These are phyloP conservation scores for Galbula dea DNA, from an alignment of 2,113 vertebrate species.

Conservation along the genomic window DNA sequence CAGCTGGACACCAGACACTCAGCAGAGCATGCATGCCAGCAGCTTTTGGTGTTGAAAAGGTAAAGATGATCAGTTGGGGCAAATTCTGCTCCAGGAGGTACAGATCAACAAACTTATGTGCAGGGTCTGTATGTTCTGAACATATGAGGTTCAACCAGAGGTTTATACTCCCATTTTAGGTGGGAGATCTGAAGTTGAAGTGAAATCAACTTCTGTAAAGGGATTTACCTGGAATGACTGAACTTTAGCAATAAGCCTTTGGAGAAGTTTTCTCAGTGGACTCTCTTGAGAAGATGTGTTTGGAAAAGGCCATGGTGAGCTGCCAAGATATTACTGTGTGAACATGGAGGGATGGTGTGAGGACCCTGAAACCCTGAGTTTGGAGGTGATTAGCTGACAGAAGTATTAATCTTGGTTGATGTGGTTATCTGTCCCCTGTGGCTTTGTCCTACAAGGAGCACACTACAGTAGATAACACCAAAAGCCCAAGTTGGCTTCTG, in stretches of 20 bases:
- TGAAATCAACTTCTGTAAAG: not conserved
- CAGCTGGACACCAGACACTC: constrained; percentile 69
- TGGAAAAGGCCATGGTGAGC: not conserved
- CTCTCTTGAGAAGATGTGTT: not conserved
- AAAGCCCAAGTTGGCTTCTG: not conserved
- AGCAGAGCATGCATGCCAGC: not conserved
- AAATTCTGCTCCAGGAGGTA: not conserved
- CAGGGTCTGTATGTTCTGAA: not conserved
- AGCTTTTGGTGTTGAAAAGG: constrained; percentile 17
- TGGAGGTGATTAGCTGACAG: not conserved
- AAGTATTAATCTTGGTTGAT: not conserved
- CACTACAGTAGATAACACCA: not conserved
- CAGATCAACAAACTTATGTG: not conserved
- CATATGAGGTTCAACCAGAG: not conserved
- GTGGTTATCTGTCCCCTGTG: not conserved
- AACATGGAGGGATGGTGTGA: not conserved
- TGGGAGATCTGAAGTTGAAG: not conserved
- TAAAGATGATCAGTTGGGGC: not conserved
- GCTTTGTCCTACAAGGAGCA: fast-evolving
- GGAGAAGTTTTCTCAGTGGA: not conserved
- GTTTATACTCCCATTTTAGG: not conserved
- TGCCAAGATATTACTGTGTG: not conserved
- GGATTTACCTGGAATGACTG: not conserved
- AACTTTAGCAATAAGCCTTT: not conserved
- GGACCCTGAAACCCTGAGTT: not conserved